phyloP scores from a whole-genome alignment of 2,797 vertebrate genomes.

The Avahi laniger region DNA sequence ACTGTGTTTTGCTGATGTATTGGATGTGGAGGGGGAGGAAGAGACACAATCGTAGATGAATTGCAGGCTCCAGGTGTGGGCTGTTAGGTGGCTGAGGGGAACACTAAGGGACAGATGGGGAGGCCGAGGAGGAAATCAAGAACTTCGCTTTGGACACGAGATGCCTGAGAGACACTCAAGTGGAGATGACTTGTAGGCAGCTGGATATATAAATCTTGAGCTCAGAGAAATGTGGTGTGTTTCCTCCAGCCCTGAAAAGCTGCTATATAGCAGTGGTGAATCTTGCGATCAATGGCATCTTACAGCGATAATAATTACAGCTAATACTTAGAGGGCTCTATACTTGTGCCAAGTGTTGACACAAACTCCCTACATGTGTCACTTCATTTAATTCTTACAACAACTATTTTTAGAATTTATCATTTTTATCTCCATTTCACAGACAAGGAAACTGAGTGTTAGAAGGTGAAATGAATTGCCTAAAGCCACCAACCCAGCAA shows the following conservation, averaged over 20 bases:
- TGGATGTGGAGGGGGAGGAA: background rate
- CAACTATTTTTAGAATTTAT: background rate
- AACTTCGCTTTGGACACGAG: background rate
- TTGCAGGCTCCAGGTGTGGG: background rate
- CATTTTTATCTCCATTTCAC: background rate
- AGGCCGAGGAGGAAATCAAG: background rate
- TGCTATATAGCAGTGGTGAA: background rate
- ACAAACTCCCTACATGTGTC: background rate
- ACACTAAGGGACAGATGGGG: background rate
- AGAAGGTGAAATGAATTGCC: background rate
- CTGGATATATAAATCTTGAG: background rate
- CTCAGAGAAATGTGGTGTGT: background rate
- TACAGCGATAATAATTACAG: background rate
- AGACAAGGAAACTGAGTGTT: background rate
- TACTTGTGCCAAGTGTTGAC: background rate
- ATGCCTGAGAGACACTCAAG: background rate
- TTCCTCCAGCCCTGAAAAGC: background rate
- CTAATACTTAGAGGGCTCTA: background rate
- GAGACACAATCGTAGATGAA: background rate
- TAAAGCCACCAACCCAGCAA: background rate
- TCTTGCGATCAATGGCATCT: background rate
- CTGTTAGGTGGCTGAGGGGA: background rate
- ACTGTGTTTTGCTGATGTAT: background rate
- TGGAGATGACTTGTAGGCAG: background rate
- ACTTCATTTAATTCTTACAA: background rate